These are phyloP conservation scores for Acromyrmex heyeri DNA, from an alignment of 1,140 invertebrate genomes.

Conservation along the genomic window DNA sequence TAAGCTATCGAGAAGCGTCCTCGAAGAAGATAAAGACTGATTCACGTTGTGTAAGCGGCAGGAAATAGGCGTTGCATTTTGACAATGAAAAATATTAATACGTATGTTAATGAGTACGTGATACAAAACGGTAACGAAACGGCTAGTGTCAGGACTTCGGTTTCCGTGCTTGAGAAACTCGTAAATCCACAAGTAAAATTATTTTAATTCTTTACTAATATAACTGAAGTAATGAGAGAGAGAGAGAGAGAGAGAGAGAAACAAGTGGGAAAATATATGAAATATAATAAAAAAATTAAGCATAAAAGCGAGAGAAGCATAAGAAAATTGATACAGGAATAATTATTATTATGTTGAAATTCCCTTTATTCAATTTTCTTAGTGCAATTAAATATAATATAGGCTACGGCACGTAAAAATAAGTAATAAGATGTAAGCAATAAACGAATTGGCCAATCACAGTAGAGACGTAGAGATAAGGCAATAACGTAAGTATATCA, in stretches of 20 bases:
- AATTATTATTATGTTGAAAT: slow-evolving; percentile 1
- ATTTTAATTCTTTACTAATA: not conserved
- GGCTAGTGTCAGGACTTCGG: not conserved
- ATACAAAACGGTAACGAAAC: slow-evolving; percentile 18
- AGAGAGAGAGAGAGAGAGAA: not conserved
- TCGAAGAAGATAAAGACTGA: slow-evolving; percentile 33
- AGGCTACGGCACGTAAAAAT: no score
- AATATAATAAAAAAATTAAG: not conserved
- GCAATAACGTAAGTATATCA: no score
- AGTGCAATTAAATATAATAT: not conserved
- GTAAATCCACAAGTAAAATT: not conserved
- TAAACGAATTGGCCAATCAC: no score
- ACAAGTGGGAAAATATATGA: not conserved
- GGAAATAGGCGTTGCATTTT: slow-evolving; percentile 41
- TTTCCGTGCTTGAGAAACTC: not conserved
- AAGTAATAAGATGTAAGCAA: no score
- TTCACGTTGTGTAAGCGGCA: slow-evolving; percentile 31
- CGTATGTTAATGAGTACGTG: slow-evolving; percentile 23
- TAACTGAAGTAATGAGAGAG: not conserved
- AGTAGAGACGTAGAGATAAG: no score
- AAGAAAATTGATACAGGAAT: not conserved
- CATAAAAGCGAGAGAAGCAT: not conserved
- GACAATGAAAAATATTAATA: slow-evolving; percentile 25
- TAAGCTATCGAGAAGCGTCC: slow-evolving; percentile 11
- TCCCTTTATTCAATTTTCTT: not conserved